These are phyloP conservation scores for Halcyon smyrnensis DNA, from an alignment of 2,797 vertebrate genomes.

Conservation along the genomic window DNA sequence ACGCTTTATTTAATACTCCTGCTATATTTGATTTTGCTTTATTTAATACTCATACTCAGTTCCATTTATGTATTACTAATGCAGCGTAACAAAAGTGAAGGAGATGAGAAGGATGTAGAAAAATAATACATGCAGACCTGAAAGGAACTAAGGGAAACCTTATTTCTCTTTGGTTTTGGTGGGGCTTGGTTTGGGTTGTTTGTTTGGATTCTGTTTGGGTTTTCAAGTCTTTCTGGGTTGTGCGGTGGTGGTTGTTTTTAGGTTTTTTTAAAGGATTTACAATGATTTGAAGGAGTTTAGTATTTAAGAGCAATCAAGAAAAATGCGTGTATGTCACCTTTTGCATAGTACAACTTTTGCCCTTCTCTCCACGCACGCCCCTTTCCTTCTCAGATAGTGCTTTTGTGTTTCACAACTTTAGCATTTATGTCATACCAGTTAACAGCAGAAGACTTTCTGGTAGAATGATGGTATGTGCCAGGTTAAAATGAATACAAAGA, in stretches of 20 bases:
- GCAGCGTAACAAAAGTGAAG: not conserved
- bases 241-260: fast-evolving
- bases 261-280: not conserved
- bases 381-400: not conserved
- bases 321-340: not conserved
- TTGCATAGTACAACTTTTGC: not conserved
- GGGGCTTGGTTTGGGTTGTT: not conserved
- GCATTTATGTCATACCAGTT: not conserved
- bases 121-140: not conserved
- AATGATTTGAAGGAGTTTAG: not conserved
- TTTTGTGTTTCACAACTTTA: not conserved
- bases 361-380: fast-evolving
- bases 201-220: not conserved
- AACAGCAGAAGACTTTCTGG: not conserved
- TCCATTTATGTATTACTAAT: not conserved
- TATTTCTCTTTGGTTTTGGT: not conserved
- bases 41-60: not conserved
- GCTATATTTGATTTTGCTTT: not conserved
- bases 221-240: not conserved
- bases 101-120: not conserved
- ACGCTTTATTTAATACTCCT: not conserved
- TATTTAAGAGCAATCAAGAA: not conserved
- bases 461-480: not conserved
- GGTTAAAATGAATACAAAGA: not conserved
- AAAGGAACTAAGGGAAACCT: not conserved